Base-by-base conservation (phyloP, 1,140 invertebrate genomes). In the Leptinotarsa undecemlineata region DNA sequence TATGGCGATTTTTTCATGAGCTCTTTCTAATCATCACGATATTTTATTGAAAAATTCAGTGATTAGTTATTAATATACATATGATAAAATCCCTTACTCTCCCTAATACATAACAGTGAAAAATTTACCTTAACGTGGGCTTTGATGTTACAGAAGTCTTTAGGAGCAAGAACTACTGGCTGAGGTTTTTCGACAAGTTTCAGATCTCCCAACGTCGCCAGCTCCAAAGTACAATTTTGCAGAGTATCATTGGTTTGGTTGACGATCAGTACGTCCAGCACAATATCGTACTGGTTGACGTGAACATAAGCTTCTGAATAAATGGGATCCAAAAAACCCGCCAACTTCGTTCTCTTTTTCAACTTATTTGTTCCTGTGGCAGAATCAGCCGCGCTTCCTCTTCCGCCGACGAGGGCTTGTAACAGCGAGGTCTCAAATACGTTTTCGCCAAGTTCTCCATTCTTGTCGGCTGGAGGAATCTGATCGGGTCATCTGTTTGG, bases 241-340 rank as follows among this genome's bases (percentile, higher is more conserved):
- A 99, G 87, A 1, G 98, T 99, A 84, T 99, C 98, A 74, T 89
- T 91, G 23, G 98, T 99, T 87, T 99, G 98, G 87, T 99, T 99
- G 1, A 99, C 98, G 77, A 99, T 93, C 11, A 98, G 88, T 19
- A 98, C 96, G 86, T 98, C 97, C n/a, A 98, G 87, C 48, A 98
- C 95, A 82, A 99, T 98, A 82, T 98, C 97, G 85, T 99, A 99
- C 86, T 99, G 98, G 87, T 99, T 99, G 68, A 99, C 98, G 85
- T 99, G 94, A 0, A 99, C 98, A 84, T 99, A 97, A 21, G 98
- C 98, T 87, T 99, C 98, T 14, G 98, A 95, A 86, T 99, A 99
- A 60, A 99, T 96, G 0, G 98, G 98, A 88, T 99, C 98, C 1
- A 96, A 98, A 86, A 99, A 99, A 20, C 98, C 98, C n/a, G 98